phyloP scores from a whole-genome alignment of 2,888 invertebrate genomes.

The Boloria euphrosyne region DNA sequence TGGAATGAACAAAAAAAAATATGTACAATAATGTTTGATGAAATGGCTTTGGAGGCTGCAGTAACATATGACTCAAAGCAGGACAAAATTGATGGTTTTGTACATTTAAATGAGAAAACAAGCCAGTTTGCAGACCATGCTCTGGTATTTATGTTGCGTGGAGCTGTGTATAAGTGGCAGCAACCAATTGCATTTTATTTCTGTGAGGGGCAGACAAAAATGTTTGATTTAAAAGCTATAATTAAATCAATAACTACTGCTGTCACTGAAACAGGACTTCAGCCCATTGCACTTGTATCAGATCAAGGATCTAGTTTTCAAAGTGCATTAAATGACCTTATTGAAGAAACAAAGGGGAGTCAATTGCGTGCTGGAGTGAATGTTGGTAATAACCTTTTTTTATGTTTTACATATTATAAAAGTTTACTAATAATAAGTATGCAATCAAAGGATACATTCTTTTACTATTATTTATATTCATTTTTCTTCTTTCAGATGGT shows the following conservation, averaged over 20 bases:
- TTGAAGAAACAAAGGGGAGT: constrained; percentile 35
- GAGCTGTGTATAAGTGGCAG: constrained; percentile 30
- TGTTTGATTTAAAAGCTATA: constrained; percentile 25
- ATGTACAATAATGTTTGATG: constrained; percentile 41
- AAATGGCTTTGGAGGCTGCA: constrained; percentile 38
- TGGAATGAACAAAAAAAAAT: background rate
- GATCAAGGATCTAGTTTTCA: constrained; percentile 40
- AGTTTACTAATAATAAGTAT: background rate
- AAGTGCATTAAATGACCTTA: constrained; percentile 31
- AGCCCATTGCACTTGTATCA: constrained; percentile 37
- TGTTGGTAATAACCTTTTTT: background rate
- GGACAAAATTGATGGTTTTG: constrained; percentile 32
- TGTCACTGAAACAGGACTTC: constrained; percentile 26
- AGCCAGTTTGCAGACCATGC: constrained; percentile 30
- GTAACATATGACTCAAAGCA: constrained; percentile 34
- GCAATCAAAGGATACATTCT: background rate
- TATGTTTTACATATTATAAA: background rate
- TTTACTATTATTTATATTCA: background rate
- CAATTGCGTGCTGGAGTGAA: constrained; percentile 22
- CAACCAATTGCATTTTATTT: constrained; percentile 37
- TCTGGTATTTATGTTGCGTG: constrained; percentile 33
- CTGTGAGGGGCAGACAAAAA: constrained; percentile 24
- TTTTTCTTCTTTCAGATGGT: background rate
- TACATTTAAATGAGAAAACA: constrained; percentile 23
- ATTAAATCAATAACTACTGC: constrained; percentile 24